phyloP scores from a whole-genome alignment of 2,113 vertebrate genomes.

The Hippocampus abdominalis region DNA sequence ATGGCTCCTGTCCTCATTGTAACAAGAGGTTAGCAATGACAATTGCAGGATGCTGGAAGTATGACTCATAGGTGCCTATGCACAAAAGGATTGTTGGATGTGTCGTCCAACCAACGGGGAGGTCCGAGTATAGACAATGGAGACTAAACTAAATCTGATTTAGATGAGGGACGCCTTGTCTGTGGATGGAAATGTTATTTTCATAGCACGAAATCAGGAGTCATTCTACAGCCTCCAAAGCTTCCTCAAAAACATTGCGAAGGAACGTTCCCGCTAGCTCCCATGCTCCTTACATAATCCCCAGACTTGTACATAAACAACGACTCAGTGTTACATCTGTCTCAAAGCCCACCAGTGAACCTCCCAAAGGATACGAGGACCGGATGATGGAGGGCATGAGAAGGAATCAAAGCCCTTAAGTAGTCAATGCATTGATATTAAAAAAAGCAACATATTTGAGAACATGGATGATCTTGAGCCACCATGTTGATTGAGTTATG shows the following conservation, averaged over 20 bases:
- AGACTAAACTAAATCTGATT: conserved; percentile 43
- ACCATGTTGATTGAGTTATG: conserved; percentile 13
- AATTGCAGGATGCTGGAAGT: conserved; percentile 37
- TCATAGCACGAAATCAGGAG: conserved; percentile 49
- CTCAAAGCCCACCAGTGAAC: conserved; percentile 13
- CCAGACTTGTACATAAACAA: conserved; percentile 40
- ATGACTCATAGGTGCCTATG: conserved; percentile 11
- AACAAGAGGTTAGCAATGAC: conserved; percentile 15
- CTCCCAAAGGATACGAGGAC: conserved; percentile 9
- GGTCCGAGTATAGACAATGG: conserved; percentile 34
- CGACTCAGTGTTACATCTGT: conserved; percentile 20
- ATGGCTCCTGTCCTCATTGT: not conserved
- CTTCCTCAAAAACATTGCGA: conserved; percentile 53
- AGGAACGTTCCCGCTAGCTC: conserved; percentile 36
- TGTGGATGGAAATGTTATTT: conserved; percentile 30
- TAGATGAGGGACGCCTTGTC: conserved; percentile 8
- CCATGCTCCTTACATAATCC: conserved; percentile 47
- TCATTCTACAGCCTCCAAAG: conserved; percentile 32
- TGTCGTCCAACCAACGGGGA: conserved; percentile 8
- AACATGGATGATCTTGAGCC: conserved; percentile 4
- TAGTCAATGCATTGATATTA: conserved; percentile 13
- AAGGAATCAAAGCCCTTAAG: conserved; percentile 12
- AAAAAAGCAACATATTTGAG: conserved; percentile 19
- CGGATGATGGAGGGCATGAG: conserved; percentile 31
- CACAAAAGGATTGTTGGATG: conserved; percentile 9